Evolutionary conservation across 2,113 vertebrate genomes (phyloP).

Genomic region (Osmerus mordax): DNA sequence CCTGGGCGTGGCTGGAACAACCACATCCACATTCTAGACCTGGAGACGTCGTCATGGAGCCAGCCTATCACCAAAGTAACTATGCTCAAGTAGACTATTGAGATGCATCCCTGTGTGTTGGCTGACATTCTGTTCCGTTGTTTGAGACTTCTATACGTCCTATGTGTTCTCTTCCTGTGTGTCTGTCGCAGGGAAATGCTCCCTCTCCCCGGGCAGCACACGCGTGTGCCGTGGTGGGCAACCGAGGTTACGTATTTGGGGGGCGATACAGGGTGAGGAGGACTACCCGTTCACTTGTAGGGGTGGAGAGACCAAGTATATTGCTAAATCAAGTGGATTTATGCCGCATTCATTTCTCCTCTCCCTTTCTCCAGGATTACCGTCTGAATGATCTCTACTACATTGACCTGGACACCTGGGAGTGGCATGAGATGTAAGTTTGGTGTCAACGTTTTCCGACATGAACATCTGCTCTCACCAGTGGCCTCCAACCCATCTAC

Average conservation of each 20-base stretch:
- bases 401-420: slow-evolving; percentile 91
- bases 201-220: slow-evolving; percentile 93
- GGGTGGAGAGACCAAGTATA: neutral
- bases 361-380: slow-evolving; percentile 71
- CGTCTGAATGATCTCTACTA: slow-evolving; percentile 92
- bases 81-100: neutral
- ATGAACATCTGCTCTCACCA: neutral
- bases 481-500: neutral
- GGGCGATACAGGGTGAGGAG: slow-evolving; percentile 86
- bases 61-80: slow-evolving; percentile 86
- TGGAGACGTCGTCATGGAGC: slow-evolving; percentile 88
- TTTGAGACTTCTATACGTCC: neutral
- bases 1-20: slow-evolving; percentile 94
- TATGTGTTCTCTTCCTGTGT: neutral
- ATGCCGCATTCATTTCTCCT: neutral
- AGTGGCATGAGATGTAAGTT: slow-evolving; percentile 93
- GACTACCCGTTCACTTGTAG: neutral
- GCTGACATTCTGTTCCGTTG: neutral
- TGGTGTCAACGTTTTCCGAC: neutral
- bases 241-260: slow-evolving; percentile 91
- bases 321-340: too few relatives aligned
- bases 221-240: slow-evolving; percentile 87
- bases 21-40: slow-evolving; percentile 89
- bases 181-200: slow-evolving; percentile 76
- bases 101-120: neutral